Conservation (phyloP, 2,113 vertebrate genomes). For the Mellivora capensis region DNA sequence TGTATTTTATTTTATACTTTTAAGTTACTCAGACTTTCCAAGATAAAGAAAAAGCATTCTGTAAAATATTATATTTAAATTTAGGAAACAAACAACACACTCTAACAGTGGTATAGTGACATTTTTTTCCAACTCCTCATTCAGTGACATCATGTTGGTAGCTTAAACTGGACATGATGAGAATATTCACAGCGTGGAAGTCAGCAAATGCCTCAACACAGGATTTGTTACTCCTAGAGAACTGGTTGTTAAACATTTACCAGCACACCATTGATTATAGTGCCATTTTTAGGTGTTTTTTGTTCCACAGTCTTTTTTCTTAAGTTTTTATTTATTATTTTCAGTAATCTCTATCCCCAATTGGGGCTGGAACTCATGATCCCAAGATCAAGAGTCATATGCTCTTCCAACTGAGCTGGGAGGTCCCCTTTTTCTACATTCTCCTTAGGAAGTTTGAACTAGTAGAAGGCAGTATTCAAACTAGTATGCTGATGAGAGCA, state of each 20-base stretch:
- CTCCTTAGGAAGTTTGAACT: not conserved
- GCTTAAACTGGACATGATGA: not conserved
- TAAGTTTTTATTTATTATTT: not conserved
- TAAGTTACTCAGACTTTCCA: constrained; percentile 29
- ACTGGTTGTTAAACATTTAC: constrained; percentile 6
- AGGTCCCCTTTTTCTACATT: not conserved
- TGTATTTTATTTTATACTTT: constrained; percentile 36
- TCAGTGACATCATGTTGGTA: constrained; percentile 2
- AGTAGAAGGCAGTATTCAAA: constrained; percentile 15
- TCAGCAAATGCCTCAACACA: not conserved
- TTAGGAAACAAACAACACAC: not conserved
- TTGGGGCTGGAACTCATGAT: not conserved
- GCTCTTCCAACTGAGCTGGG: not conserved
- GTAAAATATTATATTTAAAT: constrained; percentile 11
- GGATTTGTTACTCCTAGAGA: not conserved
- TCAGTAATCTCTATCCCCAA: not conserved
- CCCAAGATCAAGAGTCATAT: not conserved
- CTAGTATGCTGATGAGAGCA: constrained; percentile 4
- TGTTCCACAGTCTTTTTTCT: not conserved
- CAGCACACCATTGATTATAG: not conserved
- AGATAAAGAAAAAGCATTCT: constrained; percentile 27
- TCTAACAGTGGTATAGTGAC: not conserved
- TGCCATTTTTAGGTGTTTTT: not conserved
- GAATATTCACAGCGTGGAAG: not conserved
- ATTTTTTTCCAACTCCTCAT: constrained; percentile 15